Evolutionary conservation across 1,140 invertebrate species (phyloP), one percentile per base, ranked within the genome.

Genomic region (Agrypnia vestita): DNA sequence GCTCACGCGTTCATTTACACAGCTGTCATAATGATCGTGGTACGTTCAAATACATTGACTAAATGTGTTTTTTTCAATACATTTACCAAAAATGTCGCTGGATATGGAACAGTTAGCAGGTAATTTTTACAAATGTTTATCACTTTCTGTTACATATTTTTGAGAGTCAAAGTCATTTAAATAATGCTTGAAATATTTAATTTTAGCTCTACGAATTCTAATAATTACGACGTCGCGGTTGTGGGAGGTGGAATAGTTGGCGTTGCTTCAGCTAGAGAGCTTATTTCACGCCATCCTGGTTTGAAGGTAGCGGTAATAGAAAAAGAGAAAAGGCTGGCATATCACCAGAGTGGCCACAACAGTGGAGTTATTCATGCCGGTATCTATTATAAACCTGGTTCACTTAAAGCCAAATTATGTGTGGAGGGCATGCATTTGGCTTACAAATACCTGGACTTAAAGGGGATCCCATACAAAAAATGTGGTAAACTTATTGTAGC

Each of bases 191-290:
- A 51, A 12, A 15, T 51, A 13, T 51, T 51, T 51, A 51, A 13
- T 13, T 75, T 56, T 51, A 81, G 59, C 0, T 49, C 53, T n/a
- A n/a, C n/a, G n/a, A n/a, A n/a, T n/a, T n/a, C n/a, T 25, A 21
- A 69, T 73, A 82, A 86, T 83, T 97, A 94, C 90, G 98, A 99
- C 90, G 86, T 99, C 56, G 94, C 96, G 19, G 93, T 99, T 73
- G 96, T 99, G 79, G 98, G 98, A 6, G 98, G 98, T 71, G 98
- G 99, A 12, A 99, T 99, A 84, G 95, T 99, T 59, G 99, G 98
- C 12, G 92, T 95, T 67, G 97, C 98, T 11, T 97, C 97, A 35
- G 98, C 98, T 0, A 91, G 97, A 84, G 96, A 99, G 90, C 90
- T 99, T 56, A 88, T 94, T 21, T 84, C 92, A 13, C 90, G 94